Percentiles rank a stretch among this genome's conserved stretches.
phyloP scores from a whole-genome alignment of 2,797 vertebrate genomes.

The Spheniscus humboldti region DNA sequence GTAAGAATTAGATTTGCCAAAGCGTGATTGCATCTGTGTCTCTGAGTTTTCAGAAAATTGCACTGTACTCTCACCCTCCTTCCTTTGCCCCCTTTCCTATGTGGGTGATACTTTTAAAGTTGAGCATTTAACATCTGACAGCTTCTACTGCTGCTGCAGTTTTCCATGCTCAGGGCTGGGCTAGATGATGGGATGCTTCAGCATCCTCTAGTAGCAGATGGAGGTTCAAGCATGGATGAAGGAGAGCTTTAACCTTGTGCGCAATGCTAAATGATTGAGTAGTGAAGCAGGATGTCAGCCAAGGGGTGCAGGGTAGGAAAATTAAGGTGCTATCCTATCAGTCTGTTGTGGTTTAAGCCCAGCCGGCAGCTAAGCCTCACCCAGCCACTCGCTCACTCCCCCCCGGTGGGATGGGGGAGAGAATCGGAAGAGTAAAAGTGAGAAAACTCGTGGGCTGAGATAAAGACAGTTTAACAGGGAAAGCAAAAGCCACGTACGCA shows the following conservation, averaged over 20 bases:
- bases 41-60: background rate
- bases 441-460: background rate
- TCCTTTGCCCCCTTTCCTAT: background rate
- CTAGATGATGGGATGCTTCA: background rate
- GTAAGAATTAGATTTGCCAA: background rate
- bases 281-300: background rate
- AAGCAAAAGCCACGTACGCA: rapidly evolving
- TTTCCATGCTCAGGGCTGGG: background rate
- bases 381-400: background rate
- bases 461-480: background rate
- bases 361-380: background rate
- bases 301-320: background rate
- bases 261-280: background rate
- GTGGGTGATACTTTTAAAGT: background rate
- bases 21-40: background rate
- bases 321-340: background rate
- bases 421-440: background rate
- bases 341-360: background rate
- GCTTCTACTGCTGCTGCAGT: background rate
- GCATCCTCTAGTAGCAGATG: background rate
- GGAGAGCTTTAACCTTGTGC: background rate
- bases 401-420: background rate
- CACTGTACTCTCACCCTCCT: too few relatives aligned
- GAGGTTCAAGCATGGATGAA: background rate
- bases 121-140: background rate